A percentile compares a stretch with the other conserved stretches of the same genome.
Conservation (phyloP, 2,113 vertebrate genomes). For the Tretioscincus oriximinensis region DNA sequence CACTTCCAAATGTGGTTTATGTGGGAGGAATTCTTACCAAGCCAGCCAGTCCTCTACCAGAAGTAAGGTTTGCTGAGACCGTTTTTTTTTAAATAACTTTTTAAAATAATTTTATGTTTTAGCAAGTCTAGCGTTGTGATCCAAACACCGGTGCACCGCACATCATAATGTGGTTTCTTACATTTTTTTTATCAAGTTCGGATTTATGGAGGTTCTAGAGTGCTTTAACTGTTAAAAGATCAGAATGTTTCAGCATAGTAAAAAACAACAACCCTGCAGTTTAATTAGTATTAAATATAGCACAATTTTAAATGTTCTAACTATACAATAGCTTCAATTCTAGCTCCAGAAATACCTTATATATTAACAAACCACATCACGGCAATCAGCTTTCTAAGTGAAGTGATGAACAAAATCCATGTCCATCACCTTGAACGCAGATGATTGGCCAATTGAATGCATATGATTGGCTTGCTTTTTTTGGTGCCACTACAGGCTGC, state of each 20-base stretch:
- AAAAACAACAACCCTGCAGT: not conserved
- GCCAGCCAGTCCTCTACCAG: conserved; percentile 86
- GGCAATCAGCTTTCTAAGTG: too few relatives aligned
- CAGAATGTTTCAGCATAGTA: rapidly evolving
- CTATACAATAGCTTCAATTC: not conserved
- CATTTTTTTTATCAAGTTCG: not conserved
- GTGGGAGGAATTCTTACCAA: conserved; percentile 96
- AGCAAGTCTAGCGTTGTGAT: not conserved
- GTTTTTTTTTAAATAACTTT: conserved; percentile 21
- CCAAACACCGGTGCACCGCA: rapidly evolving
- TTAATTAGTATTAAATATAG: rapidly evolving
- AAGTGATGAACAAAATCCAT: too few relatives aligned
- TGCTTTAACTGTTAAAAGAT: rapidly evolving
- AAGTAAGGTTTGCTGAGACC: conserved; percentile 86
- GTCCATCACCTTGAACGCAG: too few relatives aligned
- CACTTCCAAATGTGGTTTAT: conserved; percentile 95
- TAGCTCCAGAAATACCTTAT: not conserved
- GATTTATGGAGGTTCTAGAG: not conserved
- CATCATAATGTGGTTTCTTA: not conserved
- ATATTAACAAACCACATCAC: too few relatives aligned
- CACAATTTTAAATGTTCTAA: not conserved
- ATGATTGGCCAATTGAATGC: too few relatives aligned
- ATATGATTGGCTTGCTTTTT: too few relatives aligned
- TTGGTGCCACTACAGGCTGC: too few relatives aligned
- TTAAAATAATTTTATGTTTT: conserved; percentile 38